Evolutionary conservation across 1,140 invertebrate species (phyloP).

Genomic region (Archegozetes longisetosus): DNA sequence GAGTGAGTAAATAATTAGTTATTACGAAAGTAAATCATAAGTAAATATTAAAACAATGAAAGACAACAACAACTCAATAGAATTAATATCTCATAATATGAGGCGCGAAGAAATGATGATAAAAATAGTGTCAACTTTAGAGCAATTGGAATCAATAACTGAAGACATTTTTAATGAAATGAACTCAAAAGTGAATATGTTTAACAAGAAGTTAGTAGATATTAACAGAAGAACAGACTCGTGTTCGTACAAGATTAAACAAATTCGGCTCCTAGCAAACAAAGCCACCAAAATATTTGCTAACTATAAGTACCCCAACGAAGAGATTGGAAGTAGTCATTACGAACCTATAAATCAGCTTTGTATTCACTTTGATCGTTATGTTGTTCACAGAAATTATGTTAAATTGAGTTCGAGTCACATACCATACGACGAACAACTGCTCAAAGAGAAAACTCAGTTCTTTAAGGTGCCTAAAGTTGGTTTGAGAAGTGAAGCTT

Average conservation of each 20-base stretch:
- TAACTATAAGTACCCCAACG: not conserved
- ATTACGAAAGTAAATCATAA: too few species aligned
- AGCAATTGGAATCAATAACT: not conserved
- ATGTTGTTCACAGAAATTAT: not conserved
- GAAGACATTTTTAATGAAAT: constrained; percentile 1
- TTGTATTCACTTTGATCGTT: not conserved
- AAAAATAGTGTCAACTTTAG: not conserved
- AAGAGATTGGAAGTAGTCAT: not conserved
- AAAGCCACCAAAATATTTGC: constrained; percentile 10
- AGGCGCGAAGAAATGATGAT: constrained; percentile 2
- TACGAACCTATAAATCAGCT: not conserved
- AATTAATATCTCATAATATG: constrained; percentile 3
- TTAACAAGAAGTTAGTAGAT: not conserved
- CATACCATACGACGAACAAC: constrained; percentile 11
- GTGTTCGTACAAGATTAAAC: not conserved
- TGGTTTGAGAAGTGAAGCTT: not conserved
- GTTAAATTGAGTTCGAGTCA: not conserved
- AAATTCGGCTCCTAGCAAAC: not conserved
- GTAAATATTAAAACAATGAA: too few species aligned
- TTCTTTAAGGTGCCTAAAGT: not conserved
- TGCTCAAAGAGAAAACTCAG: constrained; percentile 5
- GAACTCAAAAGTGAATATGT: not conserved
- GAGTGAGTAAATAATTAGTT: too few species aligned
- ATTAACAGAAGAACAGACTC: not conserved
- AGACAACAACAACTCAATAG: not conserved